These are phyloP conservation scores for Clivina fossor DNA, from an alignment of 2,888 invertebrate genomes.

Conservation along the genomic window DNA sequence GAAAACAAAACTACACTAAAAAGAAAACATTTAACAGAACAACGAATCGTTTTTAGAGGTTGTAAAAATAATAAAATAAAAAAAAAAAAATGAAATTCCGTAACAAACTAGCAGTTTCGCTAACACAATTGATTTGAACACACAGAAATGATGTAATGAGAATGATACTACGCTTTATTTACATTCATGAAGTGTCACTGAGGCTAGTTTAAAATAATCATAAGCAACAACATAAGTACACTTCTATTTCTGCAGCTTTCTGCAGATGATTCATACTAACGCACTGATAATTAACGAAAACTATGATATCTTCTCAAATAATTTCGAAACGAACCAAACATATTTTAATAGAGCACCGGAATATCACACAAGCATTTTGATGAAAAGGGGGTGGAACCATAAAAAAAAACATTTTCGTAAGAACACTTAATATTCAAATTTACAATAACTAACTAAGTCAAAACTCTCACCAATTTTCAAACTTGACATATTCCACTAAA, in stretches of 20 bases:
- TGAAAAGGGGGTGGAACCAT: conserved; percentile 50
- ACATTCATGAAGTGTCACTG: conserved; percentile 28
- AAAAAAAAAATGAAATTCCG: too few species aligned
- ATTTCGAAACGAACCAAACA: conserved; percentile 16
- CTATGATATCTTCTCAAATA: background rate
- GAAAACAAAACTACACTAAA: conserved; percentile 33
- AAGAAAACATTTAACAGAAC: conserved; percentile 12
- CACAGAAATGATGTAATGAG: conserved; percentile 15
- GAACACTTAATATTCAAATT: conserved; percentile 28
- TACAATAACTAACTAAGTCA: conserved; percentile 19
- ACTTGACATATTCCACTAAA: conserved; percentile 62
- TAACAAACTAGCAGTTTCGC: conserved; percentile 5
- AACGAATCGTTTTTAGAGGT: conserved; percentile 24
- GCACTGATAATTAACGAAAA: conserved; percentile 2
- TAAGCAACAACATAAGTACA: conserved; percentile 19
- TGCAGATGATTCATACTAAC: conserved; percentile 7
- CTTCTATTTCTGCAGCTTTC: conserved; percentile 3
- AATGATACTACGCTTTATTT: conserved; percentile 22
- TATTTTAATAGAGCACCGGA: conserved; percentile 11
- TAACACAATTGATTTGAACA: conserved; percentile 17
- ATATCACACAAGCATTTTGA: conserved; percentile 22
- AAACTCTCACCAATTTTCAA: conserved; percentile 61
- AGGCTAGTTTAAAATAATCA: conserved; percentile 22
- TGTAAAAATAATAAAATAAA: conserved; percentile 19
- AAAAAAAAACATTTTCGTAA: conserved; percentile 37